A percentile compares a stretch with the other conserved stretches of the same genome.
Conservation (phyloP, 2,113 vertebrate species). For the Gadus macrocephalus region DNA sequence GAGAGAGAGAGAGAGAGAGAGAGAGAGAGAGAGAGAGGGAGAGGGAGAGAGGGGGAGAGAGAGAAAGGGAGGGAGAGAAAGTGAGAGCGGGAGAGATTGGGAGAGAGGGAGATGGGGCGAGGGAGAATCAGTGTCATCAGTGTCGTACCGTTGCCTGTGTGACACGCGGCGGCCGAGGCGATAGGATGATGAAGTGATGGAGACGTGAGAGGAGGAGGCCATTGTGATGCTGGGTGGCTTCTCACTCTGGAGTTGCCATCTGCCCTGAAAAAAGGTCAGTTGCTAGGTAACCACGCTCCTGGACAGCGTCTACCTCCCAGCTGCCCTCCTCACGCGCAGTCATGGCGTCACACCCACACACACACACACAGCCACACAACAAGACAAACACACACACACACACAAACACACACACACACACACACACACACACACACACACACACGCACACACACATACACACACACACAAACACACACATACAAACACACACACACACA, state of each 20-base stretch:
- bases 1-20: not conserved
- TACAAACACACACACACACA: not conserved
- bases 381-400: constrained; percentile 11
- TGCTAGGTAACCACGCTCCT: constrained; percentile 71
- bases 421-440: constrained; percentile 8
- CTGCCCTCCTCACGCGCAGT: constrained; percentile 68
- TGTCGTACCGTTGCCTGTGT: not conserved
- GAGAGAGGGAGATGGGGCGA: constrained; percentile 1
- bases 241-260: constrained; percentile 73
- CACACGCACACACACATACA: not conserved
- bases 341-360: constrained; percentile 31
- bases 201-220: constrained; percentile 71
- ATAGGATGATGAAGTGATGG: constrained; percentile 68
- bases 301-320: constrained; percentile 75
- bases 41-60: not conserved
- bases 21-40: not conserved
- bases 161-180: constrained; percentile 34
- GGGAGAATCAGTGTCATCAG: not conserved
- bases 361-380: constrained; percentile 36
- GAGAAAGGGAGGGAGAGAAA: not conserved
- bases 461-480: not conserved
- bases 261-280: constrained; percentile 70
- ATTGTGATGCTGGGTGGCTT: constrained; percentile 73
- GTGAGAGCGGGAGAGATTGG: not conserved
- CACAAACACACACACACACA: not conserved